phyloP scores from a whole-genome alignment of 2,797 vertebrate genomes.

The Sebastes oblongus region DNA sequence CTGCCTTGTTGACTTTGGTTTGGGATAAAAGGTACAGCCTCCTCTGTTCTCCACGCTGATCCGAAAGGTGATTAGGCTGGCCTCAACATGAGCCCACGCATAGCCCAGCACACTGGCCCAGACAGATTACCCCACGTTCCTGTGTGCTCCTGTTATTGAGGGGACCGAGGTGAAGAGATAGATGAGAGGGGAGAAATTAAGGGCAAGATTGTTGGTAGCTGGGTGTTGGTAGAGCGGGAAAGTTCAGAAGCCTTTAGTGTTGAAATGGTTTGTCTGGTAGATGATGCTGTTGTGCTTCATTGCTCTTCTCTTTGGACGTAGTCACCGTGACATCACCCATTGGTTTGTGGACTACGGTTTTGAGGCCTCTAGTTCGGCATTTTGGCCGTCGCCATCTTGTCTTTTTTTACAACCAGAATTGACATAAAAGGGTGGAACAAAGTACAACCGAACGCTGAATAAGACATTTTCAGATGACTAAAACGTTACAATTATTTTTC shows the following conservation, averaged over 20 bases:
- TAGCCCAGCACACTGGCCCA: conserved; percentile 60
- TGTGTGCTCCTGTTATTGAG: conserved; percentile 68
- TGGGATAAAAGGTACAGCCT: conserved; percentile 82
- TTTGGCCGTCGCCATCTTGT: too few relatives aligned
- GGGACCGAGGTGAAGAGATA: conserved; percentile 51
- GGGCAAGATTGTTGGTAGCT: conserved; percentile 35
- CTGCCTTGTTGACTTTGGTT: conserved; percentile 85
- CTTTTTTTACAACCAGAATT: too few relatives aligned
- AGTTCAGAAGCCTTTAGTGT: conserved; percentile 19
- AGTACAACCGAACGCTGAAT: too few relatives aligned
- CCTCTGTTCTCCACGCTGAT: conserved; percentile 79
- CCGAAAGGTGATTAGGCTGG: conserved; percentile 81
- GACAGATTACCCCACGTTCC: conserved; percentile 71
- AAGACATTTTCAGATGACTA: too few relatives aligned
- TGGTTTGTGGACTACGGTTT: too few relatives aligned
- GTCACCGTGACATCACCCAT: too few relatives aligned
- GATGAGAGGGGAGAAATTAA: conserved; percentile 48
- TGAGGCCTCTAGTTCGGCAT: too few relatives aligned
- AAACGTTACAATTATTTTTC: accelerated
- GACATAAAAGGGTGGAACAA: too few relatives aligned
- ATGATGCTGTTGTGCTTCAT: not conserved
- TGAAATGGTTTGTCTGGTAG: not conserved
- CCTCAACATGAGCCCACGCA: conserved; percentile 76
- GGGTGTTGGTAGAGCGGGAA: conserved; percentile 19
- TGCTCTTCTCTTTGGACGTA: not conserved